Evolutionary conservation across 2,113 vertebrate genomes (phyloP).

Genomic region (Peucedramus taeniatus): DNA sequence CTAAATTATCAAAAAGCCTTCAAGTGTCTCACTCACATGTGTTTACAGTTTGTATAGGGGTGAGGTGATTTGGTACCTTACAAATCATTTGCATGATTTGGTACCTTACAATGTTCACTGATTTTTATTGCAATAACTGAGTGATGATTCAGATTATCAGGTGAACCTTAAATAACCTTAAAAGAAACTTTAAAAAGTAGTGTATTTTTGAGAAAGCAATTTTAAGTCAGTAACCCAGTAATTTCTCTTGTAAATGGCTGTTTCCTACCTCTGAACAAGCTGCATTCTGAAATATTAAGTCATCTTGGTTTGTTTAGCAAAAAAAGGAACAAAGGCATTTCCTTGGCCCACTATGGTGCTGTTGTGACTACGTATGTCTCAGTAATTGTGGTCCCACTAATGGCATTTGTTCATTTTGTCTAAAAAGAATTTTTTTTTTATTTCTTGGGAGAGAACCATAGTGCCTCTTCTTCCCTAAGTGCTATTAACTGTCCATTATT

Average conservation of each 20-base stretch:
- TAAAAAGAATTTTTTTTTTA: background rate
- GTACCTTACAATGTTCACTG: background rate
- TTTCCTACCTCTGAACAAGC: background rate
- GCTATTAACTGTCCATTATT: background rate
- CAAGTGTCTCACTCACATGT: background rate
- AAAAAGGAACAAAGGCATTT: background rate
- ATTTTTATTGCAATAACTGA: background rate
- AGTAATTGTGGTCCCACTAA: background rate
- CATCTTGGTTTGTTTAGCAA: background rate
- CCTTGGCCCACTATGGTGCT: background rate
- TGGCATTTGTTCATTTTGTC: background rate
- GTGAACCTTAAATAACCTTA: background rate
- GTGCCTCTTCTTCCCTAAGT: background rate
- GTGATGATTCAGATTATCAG: background rate
- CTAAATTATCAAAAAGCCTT: background rate
- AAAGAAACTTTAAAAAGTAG: background rate
- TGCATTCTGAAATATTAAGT: background rate
- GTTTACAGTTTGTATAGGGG: background rate
- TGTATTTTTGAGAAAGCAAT: background rate
- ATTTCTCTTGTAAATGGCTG: background rate
- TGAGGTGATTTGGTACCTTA: background rate
- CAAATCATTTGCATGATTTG: background rate
- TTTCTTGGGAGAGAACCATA: background rate
- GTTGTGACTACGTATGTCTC: background rate
- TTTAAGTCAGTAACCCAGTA: background rate